Percentiles rank a stretch among this genome's conserved stretches.
Conservation (phyloP, 1,140 invertebrate genomes). For the Rhysida immarginata region DNA sequence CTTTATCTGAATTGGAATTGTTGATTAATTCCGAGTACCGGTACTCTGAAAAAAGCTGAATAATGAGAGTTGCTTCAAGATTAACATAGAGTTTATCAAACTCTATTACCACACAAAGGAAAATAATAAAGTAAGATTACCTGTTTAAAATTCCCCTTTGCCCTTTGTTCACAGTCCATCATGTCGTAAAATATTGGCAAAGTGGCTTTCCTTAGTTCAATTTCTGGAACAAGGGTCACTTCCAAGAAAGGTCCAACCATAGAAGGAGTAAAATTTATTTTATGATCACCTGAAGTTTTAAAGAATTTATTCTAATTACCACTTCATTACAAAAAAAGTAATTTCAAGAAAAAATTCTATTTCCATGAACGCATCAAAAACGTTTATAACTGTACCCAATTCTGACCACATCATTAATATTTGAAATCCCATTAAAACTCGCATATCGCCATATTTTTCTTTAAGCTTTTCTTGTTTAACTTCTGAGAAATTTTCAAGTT, state of each 20-base stretch:
- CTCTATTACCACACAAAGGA: neutral
- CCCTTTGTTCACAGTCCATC: conserved; percentile 82
- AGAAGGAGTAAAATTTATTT: conserved; percentile 77
- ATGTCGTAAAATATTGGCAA: conserved; percentile 92
- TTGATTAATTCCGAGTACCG: too few relatives aligned
- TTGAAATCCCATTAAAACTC: conserved; percentile 82
- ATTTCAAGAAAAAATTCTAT: too few relatives aligned
- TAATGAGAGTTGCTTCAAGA: neutral
- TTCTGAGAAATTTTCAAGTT: conserved; percentile 66
- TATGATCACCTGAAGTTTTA: conserved; percentile 43
- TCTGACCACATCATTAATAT: conserved; percentile 88
- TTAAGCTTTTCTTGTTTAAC: conserved; percentile 61
- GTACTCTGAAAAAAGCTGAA: neutral
- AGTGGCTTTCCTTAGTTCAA: conserved; percentile 71
- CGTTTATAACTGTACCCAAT: conserved; percentile 40
- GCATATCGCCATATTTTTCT: conserved; percentile 73
- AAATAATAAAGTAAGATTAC: conserved; percentile 21
- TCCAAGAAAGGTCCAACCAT: conserved; percentile 89
- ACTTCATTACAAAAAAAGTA: neutral
- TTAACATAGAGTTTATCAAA: neutral
- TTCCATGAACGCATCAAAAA: too few relatives aligned
- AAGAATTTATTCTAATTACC: neutral
- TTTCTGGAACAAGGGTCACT: conserved; percentile 79
- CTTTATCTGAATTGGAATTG: too few relatives aligned
- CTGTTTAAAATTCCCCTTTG: conserved; percentile 65